Evolutionary conservation across 2,797 vertebrate genomes (phyloP), one percentile per base, ranked within the genome.

Genomic region (Lepus townsendii): DNA sequence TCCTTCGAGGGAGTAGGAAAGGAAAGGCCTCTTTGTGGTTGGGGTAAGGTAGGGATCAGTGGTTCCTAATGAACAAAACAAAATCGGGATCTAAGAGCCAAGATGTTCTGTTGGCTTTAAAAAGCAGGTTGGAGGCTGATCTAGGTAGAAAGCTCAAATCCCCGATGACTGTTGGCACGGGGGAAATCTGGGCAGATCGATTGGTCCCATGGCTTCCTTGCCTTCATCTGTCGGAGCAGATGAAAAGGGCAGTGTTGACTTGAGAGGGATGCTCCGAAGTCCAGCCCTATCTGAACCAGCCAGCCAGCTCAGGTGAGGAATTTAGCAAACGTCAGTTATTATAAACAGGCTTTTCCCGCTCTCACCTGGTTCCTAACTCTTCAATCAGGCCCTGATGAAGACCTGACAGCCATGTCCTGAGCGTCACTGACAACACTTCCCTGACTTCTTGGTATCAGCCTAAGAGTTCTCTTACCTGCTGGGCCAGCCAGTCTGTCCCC

Each of bases 401-500:
- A 96, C 94, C 79, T 93, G 96, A 96, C 57, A 84, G 93, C 84
- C 96, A 96, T 73, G 94, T 92, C 91, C 90, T 90, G 52, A 80
- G 77, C 65, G 71, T 88, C 73, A 5, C 11, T 94, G 77, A 94
- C 87, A 85, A 85, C 27, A 32, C 66, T 63, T 4, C 30, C 84
- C 54, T 66, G 54, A 57, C 79, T 92, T 68, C 68, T 85, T 93
- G 68, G 35, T 69, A 20, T 93, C 68, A 62, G 62, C 69, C 12
- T 62, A 78, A 83, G 79, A 80, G 14, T 57, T 68, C 75, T 32
- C 68, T 92, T 22, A 47, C 85, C 89, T 65, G 10, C 78, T 68
- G 42, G 54, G 19, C 42, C 60, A 85, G 22, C 54, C 47, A 73
- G 7, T 73, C 27, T 54, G 32, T 83, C 57, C 32, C 35, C 42